Percentiles rank a stretch among this genome's conserved stretches.
Conservation (phyloP, 2,797 vertebrate genomes). For the Molossus molossus region DNA sequence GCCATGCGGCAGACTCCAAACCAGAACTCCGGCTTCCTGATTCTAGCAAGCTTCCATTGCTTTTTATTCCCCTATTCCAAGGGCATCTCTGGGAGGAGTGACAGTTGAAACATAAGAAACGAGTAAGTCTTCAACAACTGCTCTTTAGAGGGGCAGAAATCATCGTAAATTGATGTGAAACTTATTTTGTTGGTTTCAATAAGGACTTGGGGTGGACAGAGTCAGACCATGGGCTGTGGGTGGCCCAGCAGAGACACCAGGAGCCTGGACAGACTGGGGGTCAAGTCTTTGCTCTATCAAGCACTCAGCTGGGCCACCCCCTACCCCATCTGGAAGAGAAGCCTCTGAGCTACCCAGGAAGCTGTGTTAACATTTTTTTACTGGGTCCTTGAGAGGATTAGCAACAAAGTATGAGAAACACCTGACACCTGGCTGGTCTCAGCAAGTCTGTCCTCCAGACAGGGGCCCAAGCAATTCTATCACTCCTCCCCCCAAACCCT, state of each 20-base stretch:
- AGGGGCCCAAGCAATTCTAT: neutral
- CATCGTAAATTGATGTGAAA: neutral
- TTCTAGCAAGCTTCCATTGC: neutral
- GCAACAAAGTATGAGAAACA: constrained; percentile 22
- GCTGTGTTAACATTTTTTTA: neutral
- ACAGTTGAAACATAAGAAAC: neutral
- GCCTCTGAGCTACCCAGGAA: neutral
- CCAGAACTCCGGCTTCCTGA: neutral
- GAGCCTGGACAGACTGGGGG: neutral
- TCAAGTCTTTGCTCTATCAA: neutral
- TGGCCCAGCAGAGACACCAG: neutral
- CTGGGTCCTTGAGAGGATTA: constrained; percentile 4
- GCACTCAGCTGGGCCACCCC: neutral
- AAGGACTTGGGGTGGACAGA: neutral
- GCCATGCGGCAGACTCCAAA: neutral
- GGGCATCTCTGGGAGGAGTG: neutral
- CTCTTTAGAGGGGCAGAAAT: neutral
- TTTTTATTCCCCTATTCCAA: neutral
- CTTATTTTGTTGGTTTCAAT: neutral
- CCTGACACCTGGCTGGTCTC: neutral
- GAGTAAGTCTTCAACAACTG: neutral
- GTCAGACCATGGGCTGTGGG: neutral
- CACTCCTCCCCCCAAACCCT: neutral
- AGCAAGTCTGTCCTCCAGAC: neutral
- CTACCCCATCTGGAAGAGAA: neutral